Percentiles rank a stretch among this genome's conserved stretches.
Conservation (phyloP, 2,113 vertebrate species). For the Hypomesus transpacificus region DNA sequence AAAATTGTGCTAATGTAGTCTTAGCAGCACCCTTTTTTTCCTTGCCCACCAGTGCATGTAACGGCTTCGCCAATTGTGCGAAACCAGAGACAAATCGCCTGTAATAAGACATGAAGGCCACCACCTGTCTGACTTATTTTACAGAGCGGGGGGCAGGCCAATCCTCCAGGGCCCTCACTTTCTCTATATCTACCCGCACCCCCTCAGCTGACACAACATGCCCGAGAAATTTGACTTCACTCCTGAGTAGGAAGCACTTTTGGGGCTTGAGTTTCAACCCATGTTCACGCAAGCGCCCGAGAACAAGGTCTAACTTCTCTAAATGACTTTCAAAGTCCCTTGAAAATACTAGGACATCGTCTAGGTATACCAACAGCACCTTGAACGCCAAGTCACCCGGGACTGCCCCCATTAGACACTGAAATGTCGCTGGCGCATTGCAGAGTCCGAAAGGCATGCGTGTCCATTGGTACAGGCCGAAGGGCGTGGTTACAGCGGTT, state of each 20-base stretch:
- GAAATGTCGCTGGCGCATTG: conserved; percentile 2
- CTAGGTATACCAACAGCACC: background rate
- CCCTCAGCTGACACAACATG: conserved; percentile 1
- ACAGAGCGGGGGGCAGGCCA: conserved; percentile 6
- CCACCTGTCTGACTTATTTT: conserved; percentile 16
- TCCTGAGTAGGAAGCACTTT: conserved; percentile 12
- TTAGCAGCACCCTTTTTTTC: background rate
- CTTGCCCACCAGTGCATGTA: conserved; percentile 9
- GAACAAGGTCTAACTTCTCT: conserved; percentile 6
- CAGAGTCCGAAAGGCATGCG: background rate
- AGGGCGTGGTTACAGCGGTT: conserved; percentile 1
- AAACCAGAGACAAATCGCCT: conserved; percentile 21
- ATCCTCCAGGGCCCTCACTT: conserved; percentile 3
- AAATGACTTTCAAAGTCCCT: conserved; percentile 9
- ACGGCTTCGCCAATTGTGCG: conserved; percentile 5
- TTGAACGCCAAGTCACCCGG: conserved; percentile 11
- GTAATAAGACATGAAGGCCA: conserved; percentile 25
- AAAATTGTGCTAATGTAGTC: background rate
- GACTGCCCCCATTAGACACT: background rate
- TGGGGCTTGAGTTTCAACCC: conserved; percentile 14
- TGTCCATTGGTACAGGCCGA: conserved; percentile 14
- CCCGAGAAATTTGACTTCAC: conserved; percentile 22
- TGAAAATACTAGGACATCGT: conserved; percentile 14
- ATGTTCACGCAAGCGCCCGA: conserved; percentile 7
- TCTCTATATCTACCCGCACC: conserved; percentile 15